Percentiles rank a stretch among this genome's conserved stretches.
These are phyloP conservation scores for Physocephala rufipes DNA, from an alignment of 2,888 invertebrate genomes.

Conservation along the genomic window DNA sequence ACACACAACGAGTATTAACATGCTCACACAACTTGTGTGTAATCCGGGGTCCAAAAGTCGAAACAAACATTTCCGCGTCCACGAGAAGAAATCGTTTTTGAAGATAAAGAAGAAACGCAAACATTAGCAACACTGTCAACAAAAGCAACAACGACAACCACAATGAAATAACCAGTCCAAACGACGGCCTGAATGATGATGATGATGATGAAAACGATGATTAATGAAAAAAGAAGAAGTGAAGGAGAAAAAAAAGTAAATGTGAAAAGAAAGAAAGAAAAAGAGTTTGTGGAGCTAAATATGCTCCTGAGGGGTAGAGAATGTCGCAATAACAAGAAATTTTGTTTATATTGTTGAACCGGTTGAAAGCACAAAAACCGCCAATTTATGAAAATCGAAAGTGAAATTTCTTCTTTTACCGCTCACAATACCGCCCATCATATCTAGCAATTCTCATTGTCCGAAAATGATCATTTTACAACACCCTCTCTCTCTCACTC, in stretches of 20 bases:
- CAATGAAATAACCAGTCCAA: conserved; percentile 16
- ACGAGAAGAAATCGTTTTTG: conserved; percentile 11
- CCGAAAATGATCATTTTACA: too few relatives aligned
- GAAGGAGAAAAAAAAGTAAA: not conserved
- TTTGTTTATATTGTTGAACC: conserved; percentile 20
- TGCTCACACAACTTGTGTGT: conserved; percentile 16
- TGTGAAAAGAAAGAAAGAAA: not conserved
- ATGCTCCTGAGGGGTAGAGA: not conserved
- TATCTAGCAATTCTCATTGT: not conserved
- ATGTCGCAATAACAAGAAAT: conserved; percentile 11
- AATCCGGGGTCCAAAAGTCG: conserved; percentile 42
- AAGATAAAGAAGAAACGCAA: not conserved
- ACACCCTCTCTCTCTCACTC: not conserved
- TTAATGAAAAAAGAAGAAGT: not conserved
- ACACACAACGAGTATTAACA: conserved; percentile 14
- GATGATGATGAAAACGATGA: conserved; percentile 27
- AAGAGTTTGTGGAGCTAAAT: conserved; percentile 3
- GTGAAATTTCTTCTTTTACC: conserved; percentile 63
- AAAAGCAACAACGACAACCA: conserved; percentile 16
- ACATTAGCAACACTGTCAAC: conserved; percentile 11
- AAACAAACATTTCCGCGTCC: conserved; percentile 44
- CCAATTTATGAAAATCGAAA: conserved; percentile 60
- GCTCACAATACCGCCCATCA: not conserved
- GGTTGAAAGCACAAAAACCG: conserved; percentile 21
- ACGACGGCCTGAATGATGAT: conserved; percentile 22